Percentiles rank a stretch among this genome's conserved stretches.
These are phyloP conservation scores for Pseudochromis fuscus DNA, from an alignment of 2,797 vertebrate genomes.

Conservation along the genomic window DNA sequence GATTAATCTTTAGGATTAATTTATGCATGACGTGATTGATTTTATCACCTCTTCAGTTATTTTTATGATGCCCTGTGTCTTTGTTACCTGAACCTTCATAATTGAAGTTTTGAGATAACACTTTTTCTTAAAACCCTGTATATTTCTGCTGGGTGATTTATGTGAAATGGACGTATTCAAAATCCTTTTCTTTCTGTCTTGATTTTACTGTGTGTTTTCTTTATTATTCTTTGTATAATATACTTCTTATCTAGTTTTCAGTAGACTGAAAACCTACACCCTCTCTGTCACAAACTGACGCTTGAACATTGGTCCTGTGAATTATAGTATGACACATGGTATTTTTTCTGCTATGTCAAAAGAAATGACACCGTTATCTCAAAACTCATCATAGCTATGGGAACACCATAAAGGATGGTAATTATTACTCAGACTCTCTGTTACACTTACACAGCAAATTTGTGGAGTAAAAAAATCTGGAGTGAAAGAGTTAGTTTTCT, in stretches of 20 bases:
- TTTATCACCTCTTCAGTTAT: no score
- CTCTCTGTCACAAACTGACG: not conserved
- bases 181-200: not conserved
- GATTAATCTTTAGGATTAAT: no score
- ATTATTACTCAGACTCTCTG: not conserved
- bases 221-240: not conserved
- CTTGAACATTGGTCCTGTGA: conserved; percentile 9
- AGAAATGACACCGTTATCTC: not conserved
- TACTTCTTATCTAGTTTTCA: not conserved
- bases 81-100: no score
- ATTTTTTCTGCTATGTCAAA: not conserved
- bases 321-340: not conserved
- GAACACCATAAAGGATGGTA: not conserved
- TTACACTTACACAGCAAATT: not conserved
- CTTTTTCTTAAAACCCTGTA: no score
- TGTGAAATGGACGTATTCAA: not conserved
- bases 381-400: not conserved
- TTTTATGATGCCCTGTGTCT: no score
- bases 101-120: no score
- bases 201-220: not conserved
- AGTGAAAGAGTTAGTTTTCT: no score
- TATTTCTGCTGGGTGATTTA: no score
- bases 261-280: not conserved
- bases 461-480: no score
- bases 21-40: no score